Percentiles rank a stretch among this genome's conserved stretches.
These are phyloP conservation scores for Clinocottus analis DNA, from an alignment of 2,113 vertebrate species.

Conservation along the genomic window DNA sequence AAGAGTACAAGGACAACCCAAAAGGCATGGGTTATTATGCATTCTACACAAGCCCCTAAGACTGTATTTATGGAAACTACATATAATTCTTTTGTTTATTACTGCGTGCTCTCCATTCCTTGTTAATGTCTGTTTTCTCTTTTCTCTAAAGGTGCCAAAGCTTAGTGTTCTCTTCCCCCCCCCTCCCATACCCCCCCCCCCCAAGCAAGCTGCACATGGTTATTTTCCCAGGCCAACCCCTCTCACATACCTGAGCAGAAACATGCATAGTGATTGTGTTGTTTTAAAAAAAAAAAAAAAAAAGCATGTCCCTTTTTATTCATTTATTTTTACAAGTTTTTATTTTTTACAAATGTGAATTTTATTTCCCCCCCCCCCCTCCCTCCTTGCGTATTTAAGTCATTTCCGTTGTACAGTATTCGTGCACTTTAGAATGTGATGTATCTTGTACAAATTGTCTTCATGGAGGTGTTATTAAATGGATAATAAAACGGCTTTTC, in stretches of 20 bases:
- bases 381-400: slow-evolving; percentile 90
- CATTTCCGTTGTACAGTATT: slow-evolving; percentile 87
- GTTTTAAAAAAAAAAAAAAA: slow-evolving; percentile 62
- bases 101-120: slow-evolving; percentile 74
- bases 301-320: slow-evolving; percentile 78
- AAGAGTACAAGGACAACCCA: slow-evolving; percentile 96
- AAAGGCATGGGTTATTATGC: slow-evolving; percentile 99
- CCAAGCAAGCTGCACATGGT: slow-evolving; percentile 80
- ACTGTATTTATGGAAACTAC: slow-evolving; percentile 79
- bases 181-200: slow-evolving; percentile 67
- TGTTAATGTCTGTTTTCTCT: slow-evolving; percentile 80
- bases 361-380: neutral
- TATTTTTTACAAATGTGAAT: slow-evolving; percentile 68
- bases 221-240: slow-evolving; percentile 76
- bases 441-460: slow-evolving; percentile 92
- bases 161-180: slow-evolving; percentile 83
- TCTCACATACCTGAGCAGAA: slow-evolving; percentile 76
- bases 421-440: slow-evolving; percentile 95
- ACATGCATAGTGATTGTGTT: slow-evolving; percentile 77
- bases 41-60: slow-evolving; percentile 96
- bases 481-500: slow-evolving; percentile 86
- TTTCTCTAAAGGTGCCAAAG: slow-evolving; percentile 95
- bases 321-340: slow-evolving; percentile 74
- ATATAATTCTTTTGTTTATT: slow-evolving; percentile 69
- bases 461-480: slow-evolving; percentile 86